Evolutionary conservation across 2,888 invertebrate species (phyloP).

Genomic region (Lacanobia wlatinum): DNA sequence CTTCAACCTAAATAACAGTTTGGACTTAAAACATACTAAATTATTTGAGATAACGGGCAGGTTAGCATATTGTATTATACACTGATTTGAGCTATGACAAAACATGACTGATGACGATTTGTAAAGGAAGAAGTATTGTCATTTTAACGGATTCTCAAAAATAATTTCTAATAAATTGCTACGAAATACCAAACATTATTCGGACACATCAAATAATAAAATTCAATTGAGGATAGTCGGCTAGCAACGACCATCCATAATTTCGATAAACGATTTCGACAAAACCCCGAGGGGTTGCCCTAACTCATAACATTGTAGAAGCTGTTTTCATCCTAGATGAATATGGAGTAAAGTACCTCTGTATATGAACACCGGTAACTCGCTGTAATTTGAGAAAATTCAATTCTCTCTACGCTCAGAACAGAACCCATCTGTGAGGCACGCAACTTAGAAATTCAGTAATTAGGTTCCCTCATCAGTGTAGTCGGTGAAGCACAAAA

Average conservation of each 20-base stretch:
- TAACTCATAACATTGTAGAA: conserved; percentile 18
- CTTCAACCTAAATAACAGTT: background rate
- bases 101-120: background rate
- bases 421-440: conserved; percentile 25
- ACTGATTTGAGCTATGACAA: background rate
- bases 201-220: background rate
- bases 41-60: background rate
- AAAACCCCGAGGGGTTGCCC: background rate
- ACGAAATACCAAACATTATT: background rate
- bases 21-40: background rate
- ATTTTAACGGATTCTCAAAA: background rate
- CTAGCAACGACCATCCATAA: background rate
- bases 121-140: background rate
- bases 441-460: conserved; percentile 54
- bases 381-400: conserved; percentile 42
- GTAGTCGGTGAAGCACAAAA: conserved; percentile 46
- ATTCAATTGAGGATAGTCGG: background rate
- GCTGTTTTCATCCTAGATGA: background rate
- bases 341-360: background rate
- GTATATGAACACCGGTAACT: conserved; percentile 13
- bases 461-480: conserved; percentile 66
- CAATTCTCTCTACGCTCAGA: conserved; percentile 28
- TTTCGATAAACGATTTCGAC: background rate
- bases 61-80: background rate
- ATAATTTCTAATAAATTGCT: background rate